Conservation (phyloP, 2,888 invertebrate species). For the Meiosimyza platycephala region DNA sequence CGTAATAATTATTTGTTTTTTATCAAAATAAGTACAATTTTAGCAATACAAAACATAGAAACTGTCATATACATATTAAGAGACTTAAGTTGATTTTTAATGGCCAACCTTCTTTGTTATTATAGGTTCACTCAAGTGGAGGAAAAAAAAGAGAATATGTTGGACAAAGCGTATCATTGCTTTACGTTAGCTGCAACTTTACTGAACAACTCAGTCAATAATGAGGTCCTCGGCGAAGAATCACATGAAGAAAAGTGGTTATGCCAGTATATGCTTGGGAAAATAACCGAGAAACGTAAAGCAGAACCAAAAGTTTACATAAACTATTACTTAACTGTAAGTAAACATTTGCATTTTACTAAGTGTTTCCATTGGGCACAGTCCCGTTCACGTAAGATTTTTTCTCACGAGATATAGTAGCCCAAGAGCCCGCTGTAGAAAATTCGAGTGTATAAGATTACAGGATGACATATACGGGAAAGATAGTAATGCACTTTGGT, state of each 20-base stretch:
- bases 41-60: too few species aligned
- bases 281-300: slow-evolving; percentile 89
- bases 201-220: slow-evolving; percentile 60
- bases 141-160: slow-evolving; percentile 81
- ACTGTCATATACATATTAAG: neutral
- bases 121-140: slow-evolving; percentile 69
- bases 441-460: too few species aligned
- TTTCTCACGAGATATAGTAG: too few species aligned
- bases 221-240: slow-evolving; percentile 58
- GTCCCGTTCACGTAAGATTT: too few species aligned
- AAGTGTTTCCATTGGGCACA: neutral
- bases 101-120: neutral
- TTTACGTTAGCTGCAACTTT: slow-evolving; percentile 78
- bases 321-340: slow-evolving; percentile 80
- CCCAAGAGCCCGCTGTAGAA: too few species aligned
- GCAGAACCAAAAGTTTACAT: slow-evolving; percentile 80
- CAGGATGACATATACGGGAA: too few species aligned
- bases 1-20: too few species aligned
- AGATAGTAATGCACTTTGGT: too few species aligned
- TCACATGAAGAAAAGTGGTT: slow-evolving; percentile 90
- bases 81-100: neutral
- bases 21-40: too few species aligned
- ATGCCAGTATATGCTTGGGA: slow-evolving; percentile 95
- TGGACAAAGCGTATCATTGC: slow-evolving; percentile 82
- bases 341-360: slow-evolving; percentile 4